phyloP scores from a whole-genome alignment of 2,797 vertebrate genomes.

The Oreortyx pictus region DNA sequence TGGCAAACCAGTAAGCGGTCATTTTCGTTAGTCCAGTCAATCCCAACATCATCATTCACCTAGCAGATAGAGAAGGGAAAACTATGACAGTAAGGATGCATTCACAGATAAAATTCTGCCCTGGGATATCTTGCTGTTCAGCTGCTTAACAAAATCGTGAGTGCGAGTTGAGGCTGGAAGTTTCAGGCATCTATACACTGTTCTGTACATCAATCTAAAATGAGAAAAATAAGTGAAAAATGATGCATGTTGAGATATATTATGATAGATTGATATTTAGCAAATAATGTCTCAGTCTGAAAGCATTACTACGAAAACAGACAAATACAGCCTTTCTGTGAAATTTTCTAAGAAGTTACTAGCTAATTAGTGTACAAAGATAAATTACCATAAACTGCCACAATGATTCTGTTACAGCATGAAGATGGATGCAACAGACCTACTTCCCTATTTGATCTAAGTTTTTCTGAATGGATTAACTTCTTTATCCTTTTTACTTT shows the following conservation, averaged over 20 bases:
- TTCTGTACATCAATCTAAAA: neutral
- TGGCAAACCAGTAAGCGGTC: slow-evolving; percentile 96
- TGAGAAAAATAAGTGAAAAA: neutral
- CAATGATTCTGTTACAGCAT: neutral
- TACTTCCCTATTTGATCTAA: neutral
- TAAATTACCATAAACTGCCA: neutral
- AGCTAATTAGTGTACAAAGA: neutral
- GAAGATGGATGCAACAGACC: neutral
- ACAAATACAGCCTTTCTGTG: neutral
- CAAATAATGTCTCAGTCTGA: neutral
- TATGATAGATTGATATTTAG: neutral
- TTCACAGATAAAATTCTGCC: neutral
- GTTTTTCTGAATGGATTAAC: neutral
- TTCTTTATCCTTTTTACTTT: neutral
- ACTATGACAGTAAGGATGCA: neutral
- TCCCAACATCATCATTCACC: slow-evolving; percentile 96
- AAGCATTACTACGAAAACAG: neutral
- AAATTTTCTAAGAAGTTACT: neutral
- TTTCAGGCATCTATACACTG: neutral
- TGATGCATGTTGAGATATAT: neutral
- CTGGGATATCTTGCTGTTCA: neutral
- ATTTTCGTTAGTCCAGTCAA: slow-evolving; percentile 98
- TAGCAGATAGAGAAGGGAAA: slow-evolving; percentile 59
- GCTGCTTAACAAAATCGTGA: neutral
- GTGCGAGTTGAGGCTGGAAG: neutral